Percentiles rank a stretch among this genome's conserved stretches.
phyloP scores from a whole-genome alignment of 2,888 invertebrate species.

The Diadromus collaris region DNA sequence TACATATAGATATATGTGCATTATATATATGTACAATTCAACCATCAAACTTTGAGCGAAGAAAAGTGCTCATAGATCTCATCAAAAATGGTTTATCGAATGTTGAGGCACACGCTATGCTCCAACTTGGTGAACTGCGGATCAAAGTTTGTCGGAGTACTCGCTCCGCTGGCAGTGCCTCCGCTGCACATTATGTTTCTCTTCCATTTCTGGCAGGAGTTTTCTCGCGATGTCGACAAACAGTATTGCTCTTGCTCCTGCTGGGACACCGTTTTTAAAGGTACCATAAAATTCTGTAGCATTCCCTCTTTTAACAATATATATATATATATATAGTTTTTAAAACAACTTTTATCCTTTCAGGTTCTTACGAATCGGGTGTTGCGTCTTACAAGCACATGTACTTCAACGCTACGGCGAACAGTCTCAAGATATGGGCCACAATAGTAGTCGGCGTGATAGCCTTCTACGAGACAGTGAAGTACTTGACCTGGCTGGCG shows the following conservation, averaged over 20 bases:
- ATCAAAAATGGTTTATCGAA: constrained; percentile 62
- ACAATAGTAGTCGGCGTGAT: constrained; percentile 83
- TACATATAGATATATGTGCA: not conserved
- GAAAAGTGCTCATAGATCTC: not conserved
- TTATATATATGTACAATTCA: too few species aligned
- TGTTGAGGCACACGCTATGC: constrained; percentile 73
- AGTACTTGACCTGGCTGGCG: constrained; percentile 82
- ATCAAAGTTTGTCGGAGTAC: constrained; percentile 74
- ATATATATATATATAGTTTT: not conserved
- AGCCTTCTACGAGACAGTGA: constrained; percentile 84
- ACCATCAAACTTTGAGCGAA: not conserved
- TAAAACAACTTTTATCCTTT: constrained; percentile 63
- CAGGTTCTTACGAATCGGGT: constrained; percentile 86
- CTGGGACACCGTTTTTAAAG: constrained; percentile 90
- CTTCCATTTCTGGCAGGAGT: constrained; percentile 86
- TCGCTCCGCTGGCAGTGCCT: constrained; percentile 80
- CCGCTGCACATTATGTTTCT: constrained; percentile 84
- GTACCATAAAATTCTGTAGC: constrained; percentile 74
- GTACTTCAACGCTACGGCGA: constrained; percentile 86
- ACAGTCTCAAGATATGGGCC: constrained; percentile 86
- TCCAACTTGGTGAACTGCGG: constrained; percentile 73
- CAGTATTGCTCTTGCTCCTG: constrained; percentile 87
- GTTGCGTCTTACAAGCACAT: constrained; percentile 86
- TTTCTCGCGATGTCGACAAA: constrained; percentile 84
- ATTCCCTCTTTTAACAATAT: not conserved